phyloP scores from a whole-genome alignment of 2,888 invertebrate genomes.

The Diogma glabrata region DNA sequence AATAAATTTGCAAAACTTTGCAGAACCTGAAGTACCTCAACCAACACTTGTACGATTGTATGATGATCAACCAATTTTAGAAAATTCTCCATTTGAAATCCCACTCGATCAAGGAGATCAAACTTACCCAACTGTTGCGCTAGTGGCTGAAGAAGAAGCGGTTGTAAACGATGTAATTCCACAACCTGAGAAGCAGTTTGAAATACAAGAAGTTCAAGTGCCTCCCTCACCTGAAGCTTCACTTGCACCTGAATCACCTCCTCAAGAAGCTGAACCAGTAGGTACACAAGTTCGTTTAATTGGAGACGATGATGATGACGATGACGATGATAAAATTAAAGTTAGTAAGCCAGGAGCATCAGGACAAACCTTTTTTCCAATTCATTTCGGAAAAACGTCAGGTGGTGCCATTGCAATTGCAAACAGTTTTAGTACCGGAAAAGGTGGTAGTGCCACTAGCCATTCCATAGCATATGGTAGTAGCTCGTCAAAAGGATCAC shows the following conservation, averaged over 20 bases:
- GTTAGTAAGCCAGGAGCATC: slow-evolving; percentile 10
- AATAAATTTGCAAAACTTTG: slow-evolving; percentile 10
- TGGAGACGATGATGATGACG: slow-evolving; percentile 17
- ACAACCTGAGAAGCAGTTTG: too few species aligned
- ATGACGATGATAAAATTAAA: slow-evolving; percentile 14
- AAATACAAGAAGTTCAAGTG: slow-evolving; percentile 10
- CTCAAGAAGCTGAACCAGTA: slow-evolving; percentile 4
- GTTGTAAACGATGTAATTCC: slow-evolving; percentile 6
- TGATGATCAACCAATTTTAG: slow-evolving; percentile 31
- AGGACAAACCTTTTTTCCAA: slow-evolving; percentile 34
- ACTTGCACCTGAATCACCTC: neutral
- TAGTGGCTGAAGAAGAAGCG: slow-evolving; percentile 11
- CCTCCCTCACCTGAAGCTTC: neutral
- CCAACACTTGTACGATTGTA: slow-evolving; percentile 21
- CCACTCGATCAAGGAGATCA: slow-evolving; percentile 2
- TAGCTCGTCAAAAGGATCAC: slow-evolving; percentile 26
- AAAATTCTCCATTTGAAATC: slow-evolving; percentile 30
- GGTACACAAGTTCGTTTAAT: slow-evolving; percentile 15
- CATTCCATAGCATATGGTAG: slow-evolving; percentile 37
- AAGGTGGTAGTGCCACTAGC: slow-evolving; percentile 35
- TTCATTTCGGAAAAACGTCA: slow-evolving; percentile 33
- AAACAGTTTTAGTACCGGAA: slow-evolving; percentile 35
- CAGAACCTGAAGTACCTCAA: slow-evolving; percentile 18
- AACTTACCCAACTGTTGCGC: neutral
- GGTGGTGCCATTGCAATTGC: slow-evolving; percentile 36